These are phyloP conservation scores for Patiria miniata DNA, from an alignment of 35 echinoderm and acorn worm genomes.

Conservation along the genomic window DNA sequence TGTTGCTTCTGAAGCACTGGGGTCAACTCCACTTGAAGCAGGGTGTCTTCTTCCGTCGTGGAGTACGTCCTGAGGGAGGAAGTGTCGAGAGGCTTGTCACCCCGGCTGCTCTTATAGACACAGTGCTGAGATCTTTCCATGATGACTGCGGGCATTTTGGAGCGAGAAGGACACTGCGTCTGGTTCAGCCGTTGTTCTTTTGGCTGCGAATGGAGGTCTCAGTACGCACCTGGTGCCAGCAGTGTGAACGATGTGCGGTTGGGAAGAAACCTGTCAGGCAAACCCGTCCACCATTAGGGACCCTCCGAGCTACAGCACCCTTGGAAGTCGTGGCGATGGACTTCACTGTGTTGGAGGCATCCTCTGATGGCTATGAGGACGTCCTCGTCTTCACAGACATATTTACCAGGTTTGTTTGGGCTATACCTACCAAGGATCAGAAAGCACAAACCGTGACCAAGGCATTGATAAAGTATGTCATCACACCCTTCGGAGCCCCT, in stretches of 20 bases:
- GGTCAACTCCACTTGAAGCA: background rate
- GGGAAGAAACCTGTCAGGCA: conserved; percentile 25
- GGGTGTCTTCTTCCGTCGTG: background rate
- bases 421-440: conserved; percentile 50
- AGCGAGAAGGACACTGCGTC: conserved; percentile 20
- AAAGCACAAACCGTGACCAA: conserved; percentile 60
- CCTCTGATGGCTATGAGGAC: conserved; percentile 47
- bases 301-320: conserved; percentile 34
- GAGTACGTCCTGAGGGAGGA: background rate
- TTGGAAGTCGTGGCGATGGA: conserved; percentile 32
- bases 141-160: conserved; percentile 26
- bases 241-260: conserved; percentile 45
- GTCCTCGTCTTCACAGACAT: conserved; percentile 74
- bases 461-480: conserved; percentile 60
- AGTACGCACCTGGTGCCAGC: conserved; percentile 16
- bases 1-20: background rate
- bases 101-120: conserved; percentile 12
- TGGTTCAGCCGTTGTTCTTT: conserved; percentile 31
- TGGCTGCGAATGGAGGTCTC: conserved; percentile 53
- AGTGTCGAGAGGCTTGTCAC: conserved; percentile 28
- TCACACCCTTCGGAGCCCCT: conserved; percentile 72
- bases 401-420: conserved; percentile 30
- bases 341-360: conserved; percentile 48
- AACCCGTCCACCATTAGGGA: conserved; percentile 25
- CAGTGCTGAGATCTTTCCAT: conserved; percentile 16